A percentile compares a stretch with the other conserved stretches of the same genome.
Conservation (phyloP, 2,888 invertebrate genomes). For the Parapristionchus giblindavisi region DNA sequence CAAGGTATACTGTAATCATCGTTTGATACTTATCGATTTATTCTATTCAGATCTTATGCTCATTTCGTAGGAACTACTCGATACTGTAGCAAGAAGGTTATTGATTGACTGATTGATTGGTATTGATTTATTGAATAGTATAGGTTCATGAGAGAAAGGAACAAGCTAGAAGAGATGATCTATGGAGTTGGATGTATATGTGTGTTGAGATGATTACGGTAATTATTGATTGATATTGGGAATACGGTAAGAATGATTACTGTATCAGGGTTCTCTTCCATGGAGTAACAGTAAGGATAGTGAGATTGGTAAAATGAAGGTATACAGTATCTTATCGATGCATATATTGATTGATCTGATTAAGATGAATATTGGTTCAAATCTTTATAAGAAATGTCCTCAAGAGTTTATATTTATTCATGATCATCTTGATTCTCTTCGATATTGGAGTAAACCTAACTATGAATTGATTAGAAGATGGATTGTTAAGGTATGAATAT, state of each 20-base stretch:
- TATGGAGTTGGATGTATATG: slow-evolving; percentile 63
- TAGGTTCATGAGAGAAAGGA: slow-evolving; percentile 51
- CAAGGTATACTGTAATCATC: slow-evolving; percentile 25
- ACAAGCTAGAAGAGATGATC: slow-evolving; percentile 61
- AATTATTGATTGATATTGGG: slow-evolving; percentile 29
- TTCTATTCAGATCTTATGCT: slow-evolving; percentile 20
- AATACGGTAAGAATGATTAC: slow-evolving; percentile 36
- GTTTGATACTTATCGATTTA: not conserved
- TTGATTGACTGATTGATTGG: not conserved
- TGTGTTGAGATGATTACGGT: slow-evolving; percentile 55
- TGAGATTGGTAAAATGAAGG: slow-evolving; percentile 18
- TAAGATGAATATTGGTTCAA: slow-evolving; percentile 39
- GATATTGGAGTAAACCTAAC: slow-evolving; percentile 17
- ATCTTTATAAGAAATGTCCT: slow-evolving; percentile 48
- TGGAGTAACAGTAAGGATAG: slow-evolving; percentile 39
- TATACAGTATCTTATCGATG: not conserved
- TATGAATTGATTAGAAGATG: slow-evolving; percentile 19
- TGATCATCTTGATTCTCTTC: slow-evolving; percentile 46
- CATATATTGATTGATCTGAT: not conserved
- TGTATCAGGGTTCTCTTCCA: slow-evolving; percentile 44
- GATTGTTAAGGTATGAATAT: slow-evolving; percentile 16
- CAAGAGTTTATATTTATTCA: slow-evolving; percentile 45
- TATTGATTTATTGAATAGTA: not conserved
- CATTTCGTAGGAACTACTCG: slow-evolving; percentile 38
- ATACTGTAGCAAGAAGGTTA: slow-evolving; percentile 37